Conservation (phyloP, 2,888 invertebrate species). For the Acanthosepion esculentum region DNA sequence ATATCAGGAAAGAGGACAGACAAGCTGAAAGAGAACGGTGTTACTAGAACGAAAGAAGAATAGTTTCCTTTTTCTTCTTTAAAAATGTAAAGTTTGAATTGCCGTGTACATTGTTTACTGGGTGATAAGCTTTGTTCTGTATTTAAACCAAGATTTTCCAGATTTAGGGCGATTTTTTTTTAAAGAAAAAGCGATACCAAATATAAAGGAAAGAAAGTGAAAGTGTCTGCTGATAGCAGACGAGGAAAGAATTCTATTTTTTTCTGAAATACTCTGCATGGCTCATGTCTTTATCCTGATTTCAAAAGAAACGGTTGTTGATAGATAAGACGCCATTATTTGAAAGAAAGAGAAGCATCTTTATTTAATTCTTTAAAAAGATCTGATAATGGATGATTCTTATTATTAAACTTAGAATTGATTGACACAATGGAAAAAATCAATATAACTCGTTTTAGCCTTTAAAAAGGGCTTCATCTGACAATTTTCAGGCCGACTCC, state of each 20-base stretch:
- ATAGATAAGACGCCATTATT: not conserved
- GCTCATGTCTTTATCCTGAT: not conserved
- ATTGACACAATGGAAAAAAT: no score
- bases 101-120: no score
- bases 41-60: no score
- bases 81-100: no score
- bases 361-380: not conserved
- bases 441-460: no score
- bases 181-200: not conserved
- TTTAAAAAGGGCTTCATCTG: no score
- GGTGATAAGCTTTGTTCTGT: not conserved
- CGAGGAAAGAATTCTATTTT: not conserved
- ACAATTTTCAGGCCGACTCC: no score
- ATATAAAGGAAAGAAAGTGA: not conserved
- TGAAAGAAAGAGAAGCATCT: not conserved
- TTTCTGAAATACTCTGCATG: not conserved
- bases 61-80: no score
- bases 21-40: no score
- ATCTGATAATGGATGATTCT: not conserved
- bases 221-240: not conserved
- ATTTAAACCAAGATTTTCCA: not conserved
- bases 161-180: not conserved
- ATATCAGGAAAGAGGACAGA: no score
- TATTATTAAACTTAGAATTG: no score
- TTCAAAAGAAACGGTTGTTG: not conserved